Evolutionary conservation across 2,888 invertebrate species (phyloP).

Genomic region (Drosophila mimetica): DNA sequence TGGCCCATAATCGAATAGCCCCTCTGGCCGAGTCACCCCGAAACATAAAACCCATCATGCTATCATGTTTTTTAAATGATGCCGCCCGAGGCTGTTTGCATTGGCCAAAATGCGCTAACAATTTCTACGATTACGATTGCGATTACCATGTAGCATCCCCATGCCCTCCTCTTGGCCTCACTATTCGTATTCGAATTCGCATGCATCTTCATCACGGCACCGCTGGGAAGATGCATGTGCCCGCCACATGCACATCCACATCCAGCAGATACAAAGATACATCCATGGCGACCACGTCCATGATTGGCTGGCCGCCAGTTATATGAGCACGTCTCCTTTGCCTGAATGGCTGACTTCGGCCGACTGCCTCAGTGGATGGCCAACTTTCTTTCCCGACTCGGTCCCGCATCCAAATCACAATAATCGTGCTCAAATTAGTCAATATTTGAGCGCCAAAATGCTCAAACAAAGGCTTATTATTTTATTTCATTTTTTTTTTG

Average conservation of each 20-base stretch:
- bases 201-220: slow-evolving; percentile 69
- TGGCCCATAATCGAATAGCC: slow-evolving; percentile 58
- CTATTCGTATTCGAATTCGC: slow-evolving; percentile 34
- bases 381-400: slow-evolving; percentile 64
- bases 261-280: slow-evolving; percentile 9
- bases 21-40: background rate
- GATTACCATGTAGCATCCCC: slow-evolving; percentile 62
- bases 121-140: slow-evolving; percentile 77
- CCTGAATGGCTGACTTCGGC: background rate
- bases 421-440: slow-evolving; percentile 82
- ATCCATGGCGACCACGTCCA: slow-evolving; percentile 55
- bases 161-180: background rate
- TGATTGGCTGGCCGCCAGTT: slow-evolving; percentile 78
- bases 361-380: slow-evolving; percentile 14
- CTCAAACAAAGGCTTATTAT: slow-evolving; percentile 70
- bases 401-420: slow-evolving; percentile 71
- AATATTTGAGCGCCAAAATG: slow-evolving; percentile 79
- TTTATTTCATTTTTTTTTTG: slow-evolving; percentile 52
- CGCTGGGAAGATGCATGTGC: slow-evolving; percentile 67
- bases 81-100: slow-evolving; percentile 74
- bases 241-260: slow-evolving; percentile 56
- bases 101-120: slow-evolving; percentile 80
- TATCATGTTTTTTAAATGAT: slow-evolving; percentile 75
- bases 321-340: slow-evolving; percentile 49
- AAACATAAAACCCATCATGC: slow-evolving; percentile 53